Conservation (phyloP, 2,797 vertebrate genomes). For the Huso huso region DNA sequence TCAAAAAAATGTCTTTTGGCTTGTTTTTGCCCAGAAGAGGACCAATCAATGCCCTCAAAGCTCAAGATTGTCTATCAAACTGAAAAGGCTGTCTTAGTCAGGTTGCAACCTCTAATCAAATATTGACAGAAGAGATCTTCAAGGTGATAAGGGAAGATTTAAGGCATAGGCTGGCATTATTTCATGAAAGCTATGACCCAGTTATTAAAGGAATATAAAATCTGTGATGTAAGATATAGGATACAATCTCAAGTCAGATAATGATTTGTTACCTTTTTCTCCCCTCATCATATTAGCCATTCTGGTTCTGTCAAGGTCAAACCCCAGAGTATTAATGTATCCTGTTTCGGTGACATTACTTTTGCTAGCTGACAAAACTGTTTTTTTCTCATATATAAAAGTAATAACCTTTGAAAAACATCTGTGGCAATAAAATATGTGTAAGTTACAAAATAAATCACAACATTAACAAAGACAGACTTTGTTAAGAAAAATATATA, state of each 20-base stretch:
- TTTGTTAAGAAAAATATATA: too few species aligned
- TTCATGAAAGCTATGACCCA: slow-evolving; percentile 25
- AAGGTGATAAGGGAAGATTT: slow-evolving; percentile 25
- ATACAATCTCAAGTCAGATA: slow-evolving; percentile 5
- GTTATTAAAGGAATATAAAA: slow-evolving; percentile 31
- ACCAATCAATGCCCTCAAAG: slow-evolving; percentile 23
- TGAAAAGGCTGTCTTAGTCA: slow-evolving; percentile 13
- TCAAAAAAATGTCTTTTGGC: slow-evolving; percentile 25
- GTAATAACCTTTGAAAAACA: too few species aligned
- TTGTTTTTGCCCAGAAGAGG: slow-evolving; percentile 24
- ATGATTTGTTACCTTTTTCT: slow-evolving; percentile 2
- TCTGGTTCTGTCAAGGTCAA: background rate
- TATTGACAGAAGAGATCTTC: slow-evolving; percentile 18
- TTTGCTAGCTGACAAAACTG: background rate
- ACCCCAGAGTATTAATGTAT: background rate
- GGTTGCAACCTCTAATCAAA: background rate
- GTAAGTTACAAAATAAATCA: too few species aligned
- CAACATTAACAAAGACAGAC: too few species aligned
- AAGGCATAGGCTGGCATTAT: slow-evolving; percentile 21
- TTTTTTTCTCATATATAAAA: too few species aligned
- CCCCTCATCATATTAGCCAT: background rate
- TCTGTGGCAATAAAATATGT: too few species aligned
- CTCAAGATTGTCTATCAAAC: slow-evolving; percentile 19
- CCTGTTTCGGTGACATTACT: background rate
- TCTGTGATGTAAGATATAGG: slow-evolving; percentile 6